A percentile compares a stretch with the other conserved stretches of the same genome.
These are phyloP conservation scores for Carcharodon carcharias DNA, from an alignment of 2,797 vertebrate species.

Conservation along the genomic window DNA sequence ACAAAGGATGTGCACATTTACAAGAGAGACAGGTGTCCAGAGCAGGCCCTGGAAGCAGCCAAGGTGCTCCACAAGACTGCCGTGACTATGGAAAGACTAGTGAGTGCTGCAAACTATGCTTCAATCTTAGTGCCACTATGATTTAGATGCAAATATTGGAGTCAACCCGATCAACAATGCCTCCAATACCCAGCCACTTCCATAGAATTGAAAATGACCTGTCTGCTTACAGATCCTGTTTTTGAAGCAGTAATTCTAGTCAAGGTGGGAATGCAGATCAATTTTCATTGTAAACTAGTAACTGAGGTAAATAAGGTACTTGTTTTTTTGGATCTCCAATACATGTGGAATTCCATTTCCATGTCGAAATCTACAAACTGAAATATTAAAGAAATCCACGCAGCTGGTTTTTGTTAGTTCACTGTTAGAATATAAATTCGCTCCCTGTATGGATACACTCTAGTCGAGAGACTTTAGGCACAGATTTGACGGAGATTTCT, in stretches of 20 bases:
- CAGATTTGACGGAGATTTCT: neutral
- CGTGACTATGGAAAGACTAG: neutral
- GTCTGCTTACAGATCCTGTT: neutral
- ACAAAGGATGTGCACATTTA: neutral
- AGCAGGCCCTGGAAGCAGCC: neutral
- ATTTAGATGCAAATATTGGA: neutral
- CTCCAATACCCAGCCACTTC: neutral
- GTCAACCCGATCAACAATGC: neutral
- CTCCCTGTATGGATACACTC: neutral
- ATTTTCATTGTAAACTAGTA: neutral
- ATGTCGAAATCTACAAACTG: neutral
- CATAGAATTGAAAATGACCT: neutral
- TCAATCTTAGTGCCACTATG: neutral
- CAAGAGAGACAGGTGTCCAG: neutral
- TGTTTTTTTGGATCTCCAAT: neutral
- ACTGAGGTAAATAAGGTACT: neutral
- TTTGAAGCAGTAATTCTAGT: neutral
- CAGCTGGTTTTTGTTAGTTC: neutral
- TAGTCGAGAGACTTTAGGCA: neutral
- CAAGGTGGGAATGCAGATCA: neutral
- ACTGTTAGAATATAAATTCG: neutral
- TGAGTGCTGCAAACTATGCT: neutral
- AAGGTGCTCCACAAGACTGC: neutral
- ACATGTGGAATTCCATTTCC: neutral
- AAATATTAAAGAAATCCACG: neutral